Base-by-base conservation (phyloP, 2,113 vertebrate species). In the Microcebus tavaratra region DNA sequence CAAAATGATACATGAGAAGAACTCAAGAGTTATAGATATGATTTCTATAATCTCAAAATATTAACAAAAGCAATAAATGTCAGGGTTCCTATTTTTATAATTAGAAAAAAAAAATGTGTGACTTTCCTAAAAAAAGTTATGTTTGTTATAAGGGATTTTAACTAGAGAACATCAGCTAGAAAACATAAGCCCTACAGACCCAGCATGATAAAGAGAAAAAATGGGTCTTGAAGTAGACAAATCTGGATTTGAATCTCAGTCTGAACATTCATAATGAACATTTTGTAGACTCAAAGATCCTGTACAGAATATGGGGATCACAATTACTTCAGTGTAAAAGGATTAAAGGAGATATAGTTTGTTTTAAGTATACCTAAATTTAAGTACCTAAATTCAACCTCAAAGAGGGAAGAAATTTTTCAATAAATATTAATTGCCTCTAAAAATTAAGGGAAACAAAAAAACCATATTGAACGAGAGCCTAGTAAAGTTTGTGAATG, bases 121-220 rank as follows among this genome's bases (percentile, higher is more conserved):
- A 76, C 29, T 63, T 5, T 6, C 79, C 29, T 82, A 61, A 39
- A 75, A 75, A 4, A 81, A 90, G 7, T 75, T 90, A 39, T 18
- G 5, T 68, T 95, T 91, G 25, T 84, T 91, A 42, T 63, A 39
- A 95, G n/a, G 92, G 72, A 81, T 59, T 70, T 92, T 76, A 79
- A 63, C 83, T 65, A 34, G 92, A 91, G 29, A 50, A 75, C 21
- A 55, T 75, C 8, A 90, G 8, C 2, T 39, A 84, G 15, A 83
- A 59, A 75, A 53, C 87, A 25, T n/a, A 76, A 85, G 83, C 65
- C 36, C 7, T 55, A 14, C 59, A 72, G 23, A 53, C 15, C 25
- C 23, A 70, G 39, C 18, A 39, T 59, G 55, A 48, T 36, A 15
- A 5, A 50, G 11, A 29, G 15, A 63, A 34, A 78, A 65, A 68